Evolutionary conservation across 2,113 vertebrate genomes (phyloP).

Genomic region (Tauraco erythrolophus): DNA sequence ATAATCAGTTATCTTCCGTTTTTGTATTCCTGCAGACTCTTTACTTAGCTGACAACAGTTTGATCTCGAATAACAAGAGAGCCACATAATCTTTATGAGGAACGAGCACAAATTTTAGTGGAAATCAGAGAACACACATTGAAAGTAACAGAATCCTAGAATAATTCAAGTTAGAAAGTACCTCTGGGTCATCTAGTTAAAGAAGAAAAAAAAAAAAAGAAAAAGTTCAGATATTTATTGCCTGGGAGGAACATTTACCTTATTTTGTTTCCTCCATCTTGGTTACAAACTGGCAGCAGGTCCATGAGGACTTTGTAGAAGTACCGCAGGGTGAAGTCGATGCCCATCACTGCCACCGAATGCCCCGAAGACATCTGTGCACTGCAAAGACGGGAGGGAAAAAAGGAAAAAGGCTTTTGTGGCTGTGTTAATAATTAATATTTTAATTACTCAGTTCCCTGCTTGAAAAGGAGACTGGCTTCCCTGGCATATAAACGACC

Average conservation of each 20-base stretch:
- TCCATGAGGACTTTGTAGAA: constrained; percentile 98
- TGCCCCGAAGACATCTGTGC: constrained; percentile 89
- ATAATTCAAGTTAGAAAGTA: neutral
- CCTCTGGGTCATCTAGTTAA: neutral
- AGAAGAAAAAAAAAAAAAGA: neutral
- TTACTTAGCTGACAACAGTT: neutral
- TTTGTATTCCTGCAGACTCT: neutral
- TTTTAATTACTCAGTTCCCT: neutral
- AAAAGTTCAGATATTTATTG: too few relatives aligned
- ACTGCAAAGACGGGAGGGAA: constrained; percentile 45
- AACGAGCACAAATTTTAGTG: neutral
- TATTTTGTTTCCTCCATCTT: constrained; percentile 96
- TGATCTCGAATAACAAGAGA: neutral
- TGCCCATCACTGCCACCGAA: constrained; percentile 96
- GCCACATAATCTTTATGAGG: neutral
- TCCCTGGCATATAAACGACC: neutral
- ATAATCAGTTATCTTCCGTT: neutral
- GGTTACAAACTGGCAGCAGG: constrained; percentile 94
- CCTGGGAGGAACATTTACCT: constrained; percentile 76
- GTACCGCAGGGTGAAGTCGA: constrained; percentile 96
- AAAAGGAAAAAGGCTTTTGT: neutral
- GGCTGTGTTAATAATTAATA: neutral
- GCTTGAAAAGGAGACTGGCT: neutral
- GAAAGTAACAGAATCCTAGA: neutral
- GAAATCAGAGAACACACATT: neutral